A percentile compares a stretch with the other conserved stretches of the same genome.
phyloP scores from a whole-genome alignment of 2,797 vertebrate genomes.

The Hydrocynus forskahlii region DNA sequence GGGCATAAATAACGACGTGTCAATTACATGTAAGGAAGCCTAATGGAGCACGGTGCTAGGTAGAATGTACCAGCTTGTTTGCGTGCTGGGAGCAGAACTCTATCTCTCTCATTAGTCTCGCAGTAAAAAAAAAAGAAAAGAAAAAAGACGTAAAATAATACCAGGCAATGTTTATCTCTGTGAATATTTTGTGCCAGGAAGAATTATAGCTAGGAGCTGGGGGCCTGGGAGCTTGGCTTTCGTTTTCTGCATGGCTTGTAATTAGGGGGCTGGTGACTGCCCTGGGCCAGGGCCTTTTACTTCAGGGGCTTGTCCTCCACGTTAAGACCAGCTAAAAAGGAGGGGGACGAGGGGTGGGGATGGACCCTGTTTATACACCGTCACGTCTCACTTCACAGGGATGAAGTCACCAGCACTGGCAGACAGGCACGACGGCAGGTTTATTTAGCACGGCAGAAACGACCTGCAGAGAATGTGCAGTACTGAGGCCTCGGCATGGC shows the following conservation, averaged over 20 bases:
- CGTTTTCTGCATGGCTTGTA: conserved; percentile 48
- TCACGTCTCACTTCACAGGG: conserved; percentile 31
- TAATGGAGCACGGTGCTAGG: background rate
- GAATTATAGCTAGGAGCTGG: conserved; percentile 72
- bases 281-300: conserved; percentile 43
- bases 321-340: conserved; percentile 23
- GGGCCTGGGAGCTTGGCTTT: conserved; percentile 63
- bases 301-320: conserved; percentile 29
- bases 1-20: background rate
- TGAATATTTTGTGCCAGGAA: conserved; percentile 60
- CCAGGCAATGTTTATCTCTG: conserved; percentile 17
- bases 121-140: background rate
- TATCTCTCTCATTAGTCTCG: conserved; percentile 39
- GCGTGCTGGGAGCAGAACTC: background rate
- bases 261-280: conserved; percentile 54
- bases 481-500: conserved; percentile 5
- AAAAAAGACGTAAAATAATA: conserved; percentile 9
- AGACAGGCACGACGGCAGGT: conserved; percentile 40
- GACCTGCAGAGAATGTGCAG: conserved; percentile 36
- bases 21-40: background rate
- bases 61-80: background rate
- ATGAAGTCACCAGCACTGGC: conserved; percentile 46
- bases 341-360: conserved; percentile 21
- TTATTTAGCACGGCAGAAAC: conserved; percentile 38
- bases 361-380: conserved; percentile 30